Conservation (phyloP, 2,797 vertebrate genomes). For the Argya squamiceps region DNA sequence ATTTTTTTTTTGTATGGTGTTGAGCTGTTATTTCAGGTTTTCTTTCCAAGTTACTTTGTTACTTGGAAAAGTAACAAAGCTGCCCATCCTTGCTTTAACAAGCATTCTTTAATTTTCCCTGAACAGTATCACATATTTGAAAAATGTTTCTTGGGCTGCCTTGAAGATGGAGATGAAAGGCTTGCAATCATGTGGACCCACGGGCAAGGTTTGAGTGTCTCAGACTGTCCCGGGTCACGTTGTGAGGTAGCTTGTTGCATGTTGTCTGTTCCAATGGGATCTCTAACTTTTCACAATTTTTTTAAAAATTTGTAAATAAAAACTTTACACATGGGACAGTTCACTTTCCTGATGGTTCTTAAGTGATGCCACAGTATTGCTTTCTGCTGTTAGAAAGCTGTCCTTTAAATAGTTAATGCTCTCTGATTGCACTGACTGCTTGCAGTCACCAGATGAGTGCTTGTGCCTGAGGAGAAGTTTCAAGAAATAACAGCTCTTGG, state of each 20-base stretch:
- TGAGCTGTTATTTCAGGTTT: background rate
- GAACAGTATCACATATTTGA: background rate
- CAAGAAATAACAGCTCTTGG: background rate
- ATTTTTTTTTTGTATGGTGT: background rate
- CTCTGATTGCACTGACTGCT: background rate
- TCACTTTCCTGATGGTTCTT: background rate
- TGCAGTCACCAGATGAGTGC: background rate
- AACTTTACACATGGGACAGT: background rate
- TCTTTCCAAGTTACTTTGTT: background rate
- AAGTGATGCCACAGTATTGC: background rate
- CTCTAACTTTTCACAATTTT: background rate
- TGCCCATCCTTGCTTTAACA: background rate
- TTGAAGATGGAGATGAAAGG: background rate
- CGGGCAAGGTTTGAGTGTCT: background rate
- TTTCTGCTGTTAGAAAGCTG: background rate
- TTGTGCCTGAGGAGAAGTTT: background rate
- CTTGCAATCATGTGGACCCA: background rate
- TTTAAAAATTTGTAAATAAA: background rate
- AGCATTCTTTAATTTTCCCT: background rate
- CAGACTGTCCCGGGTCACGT: background rate
- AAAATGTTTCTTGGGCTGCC: background rate
- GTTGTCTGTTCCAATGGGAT: background rate
- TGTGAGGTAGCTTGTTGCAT: background rate
- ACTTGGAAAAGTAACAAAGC: background rate
- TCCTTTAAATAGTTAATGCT: conserved; percentile 28